Evolutionary conservation across 1,140 invertebrate genomes (phyloP).

Genomic region (Charaxes varanes): DNA sequence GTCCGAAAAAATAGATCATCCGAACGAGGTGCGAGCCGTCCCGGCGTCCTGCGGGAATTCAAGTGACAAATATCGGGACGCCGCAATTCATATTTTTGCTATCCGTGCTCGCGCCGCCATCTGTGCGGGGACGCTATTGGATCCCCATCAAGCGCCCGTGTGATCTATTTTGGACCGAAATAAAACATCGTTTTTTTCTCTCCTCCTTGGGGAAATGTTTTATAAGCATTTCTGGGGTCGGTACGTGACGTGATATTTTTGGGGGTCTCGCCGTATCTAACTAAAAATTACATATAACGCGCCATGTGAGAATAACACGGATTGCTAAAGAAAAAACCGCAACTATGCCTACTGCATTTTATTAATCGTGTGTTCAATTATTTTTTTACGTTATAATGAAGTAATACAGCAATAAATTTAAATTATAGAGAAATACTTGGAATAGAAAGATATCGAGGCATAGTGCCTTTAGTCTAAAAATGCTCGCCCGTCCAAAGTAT

Average conservation of each 20-base stretch:
- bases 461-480: too few species aligned
- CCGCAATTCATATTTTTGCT: constrained; percentile 73
- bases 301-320: constrained; percentile 3
- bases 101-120: constrained; percentile 67
- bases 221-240: constrained; percentile 65
- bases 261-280: constrained; percentile 10
- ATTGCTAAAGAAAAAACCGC: too few species aligned
- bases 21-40: constrained; percentile 58
- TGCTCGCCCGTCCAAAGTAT: too few species aligned
- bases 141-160: constrained; percentile 64
- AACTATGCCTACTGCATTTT: too few species aligned
- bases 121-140: constrained; percentile 68
- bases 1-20: constrained; percentile 52
- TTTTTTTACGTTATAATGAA: too few species aligned
- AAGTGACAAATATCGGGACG: constrained; percentile 75
- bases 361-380: too few species aligned
- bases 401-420: too few species aligned
- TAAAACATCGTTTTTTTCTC: constrained; percentile 65
- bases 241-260: constrained; percentile 54
- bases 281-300: constrained; percentile 10
- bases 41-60: constrained; percentile 62
- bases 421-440: too few species aligned
- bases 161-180: constrained; percentile 71
- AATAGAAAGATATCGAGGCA: too few species aligned
- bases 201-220: constrained; percentile 63